A percentile compares a stretch with the other conserved stretches of the same genome.
phyloP scores from a whole-genome alignment of 1,140 invertebrate species.

The Archivesica marissinica region DNA sequence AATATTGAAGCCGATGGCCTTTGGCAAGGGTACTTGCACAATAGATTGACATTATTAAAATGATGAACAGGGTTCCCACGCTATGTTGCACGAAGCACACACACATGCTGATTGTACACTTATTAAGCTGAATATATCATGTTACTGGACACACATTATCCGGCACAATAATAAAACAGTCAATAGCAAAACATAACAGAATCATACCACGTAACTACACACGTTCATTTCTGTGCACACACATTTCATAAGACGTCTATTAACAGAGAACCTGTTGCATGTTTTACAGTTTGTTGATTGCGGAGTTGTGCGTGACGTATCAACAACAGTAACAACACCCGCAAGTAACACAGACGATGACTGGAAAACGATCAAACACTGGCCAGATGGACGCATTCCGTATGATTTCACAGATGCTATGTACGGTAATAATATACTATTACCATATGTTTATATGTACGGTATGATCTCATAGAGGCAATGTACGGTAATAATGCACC shows the following conservation, averaged over 20 bases:
- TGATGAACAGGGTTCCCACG: too few species aligned
- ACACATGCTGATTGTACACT: too few species aligned
- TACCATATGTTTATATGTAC: neutral
- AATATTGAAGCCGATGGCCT: too few species aligned
- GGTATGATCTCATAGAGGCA: neutral
- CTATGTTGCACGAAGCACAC: too few species aligned
- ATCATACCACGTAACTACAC: neutral
- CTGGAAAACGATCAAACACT: neutral
- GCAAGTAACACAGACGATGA: neutral
- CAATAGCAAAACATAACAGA: neutral
- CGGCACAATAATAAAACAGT: neutral
- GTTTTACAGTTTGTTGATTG: neutral
- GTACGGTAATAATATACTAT: constrained; percentile 26
- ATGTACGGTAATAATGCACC: neutral
- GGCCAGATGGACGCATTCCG: constrained; percentile 38
- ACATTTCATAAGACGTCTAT: neutral
- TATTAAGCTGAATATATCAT: neutral
- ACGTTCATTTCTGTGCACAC: neutral
- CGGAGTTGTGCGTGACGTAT: neutral
- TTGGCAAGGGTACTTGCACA: too few species aligned
- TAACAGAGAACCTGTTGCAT: neutral
- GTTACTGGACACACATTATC: neutral
- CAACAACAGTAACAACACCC: neutral
- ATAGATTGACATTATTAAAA: too few species aligned
- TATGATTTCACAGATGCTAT: constrained; percentile 23